Evolutionary conservation across 2,888 invertebrate species (phyloP).

Genomic region (Apodemia mormo): DNA sequence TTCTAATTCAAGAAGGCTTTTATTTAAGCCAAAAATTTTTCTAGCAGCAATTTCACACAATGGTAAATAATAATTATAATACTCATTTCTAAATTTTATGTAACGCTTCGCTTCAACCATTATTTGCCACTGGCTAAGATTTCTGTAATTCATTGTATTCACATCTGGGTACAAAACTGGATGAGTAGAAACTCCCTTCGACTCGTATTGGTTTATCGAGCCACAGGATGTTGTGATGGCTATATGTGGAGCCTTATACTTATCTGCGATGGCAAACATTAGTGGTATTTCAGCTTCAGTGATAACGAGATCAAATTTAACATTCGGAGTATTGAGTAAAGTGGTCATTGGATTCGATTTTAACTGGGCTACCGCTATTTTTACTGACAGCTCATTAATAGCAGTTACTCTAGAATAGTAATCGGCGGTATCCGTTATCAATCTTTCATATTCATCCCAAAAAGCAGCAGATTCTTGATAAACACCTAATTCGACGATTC

Average conservation of each 20-base stretch:
- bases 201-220: slow-evolving; percentile 69
- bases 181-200: slow-evolving; percentile 77
- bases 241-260: slow-evolving; percentile 79
- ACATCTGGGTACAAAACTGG: slow-evolving; percentile 76
- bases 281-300: slow-evolving; percentile 78
- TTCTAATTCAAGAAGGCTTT: slow-evolving; percentile 62
- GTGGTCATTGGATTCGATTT: slow-evolving; percentile 68
- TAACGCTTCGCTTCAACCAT: slow-evolving; percentile 57
- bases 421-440: slow-evolving; percentile 65
- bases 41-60: slow-evolving; percentile 62
- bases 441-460: slow-evolving; percentile 62
- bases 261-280: slow-evolving; percentile 74
- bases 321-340: slow-evolving; percentile 61
- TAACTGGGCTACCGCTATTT: slow-evolving; percentile 64
- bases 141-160: slow-evolving; percentile 62
- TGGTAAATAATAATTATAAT: slow-evolving; percentile 61
- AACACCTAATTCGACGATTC: slow-evolving; percentile 65
- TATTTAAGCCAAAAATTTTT: slow-evolving; percentile 60
- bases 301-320: slow-evolving; percentile 80
- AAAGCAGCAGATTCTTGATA: slow-evolving; percentile 57
- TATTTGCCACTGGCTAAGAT: slow-evolving; percentile 67
- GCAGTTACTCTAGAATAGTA: slow-evolving; percentile 53
- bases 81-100: slow-evolving; percentile 58
- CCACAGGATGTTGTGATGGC: slow-evolving; percentile 75
- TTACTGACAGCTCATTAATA: slow-evolving; percentile 59